Percentiles rank a stretch among this genome's conserved stretches.
phyloP scores from a whole-genome alignment of 2,113 vertebrate species.

The Misgurnus mizolepis region DNA sequence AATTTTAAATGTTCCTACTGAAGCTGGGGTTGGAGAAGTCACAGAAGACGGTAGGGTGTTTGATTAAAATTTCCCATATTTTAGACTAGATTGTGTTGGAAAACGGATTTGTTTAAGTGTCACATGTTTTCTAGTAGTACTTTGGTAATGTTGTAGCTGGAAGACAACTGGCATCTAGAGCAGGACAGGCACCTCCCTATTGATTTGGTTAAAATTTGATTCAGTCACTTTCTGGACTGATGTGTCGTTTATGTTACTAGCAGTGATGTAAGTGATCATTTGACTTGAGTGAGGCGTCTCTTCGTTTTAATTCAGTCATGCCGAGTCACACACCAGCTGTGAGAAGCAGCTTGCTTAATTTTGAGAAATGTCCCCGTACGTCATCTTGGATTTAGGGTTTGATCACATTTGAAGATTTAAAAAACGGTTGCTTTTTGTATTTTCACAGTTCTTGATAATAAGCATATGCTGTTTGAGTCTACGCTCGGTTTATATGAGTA shows the following conservation, averaged over 20 bases:
- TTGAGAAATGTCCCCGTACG: not conserved
- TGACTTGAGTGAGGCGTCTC: not conserved
- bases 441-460: too few relatives aligned
- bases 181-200: not conserved
- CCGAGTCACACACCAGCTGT: not conserved
- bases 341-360: not conserved
- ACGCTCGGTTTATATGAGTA: not conserved
- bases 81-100: not conserved
- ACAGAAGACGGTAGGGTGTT: slow-evolving; percentile 63
- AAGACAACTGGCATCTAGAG: not conserved
- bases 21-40: not conserved
- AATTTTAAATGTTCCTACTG: slow-evolving; percentile 52
- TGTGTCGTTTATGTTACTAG: not conserved
- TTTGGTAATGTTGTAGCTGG: not conserved
- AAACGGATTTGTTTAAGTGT: not conserved
- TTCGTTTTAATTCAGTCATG: not conserved
- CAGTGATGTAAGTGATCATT: not conserved
- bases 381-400: too few relatives aligned
- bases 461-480: not conserved
- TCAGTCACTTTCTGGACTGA: not conserved
- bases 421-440: not conserved
- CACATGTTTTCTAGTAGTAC: not conserved
- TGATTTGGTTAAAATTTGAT: slow-evolving; percentile 23
- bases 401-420: too few relatives aligned
- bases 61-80: not conserved